phyloP scores from a whole-genome alignment of 2,797 vertebrate genomes.

The Sandelia bainsii region DNA sequence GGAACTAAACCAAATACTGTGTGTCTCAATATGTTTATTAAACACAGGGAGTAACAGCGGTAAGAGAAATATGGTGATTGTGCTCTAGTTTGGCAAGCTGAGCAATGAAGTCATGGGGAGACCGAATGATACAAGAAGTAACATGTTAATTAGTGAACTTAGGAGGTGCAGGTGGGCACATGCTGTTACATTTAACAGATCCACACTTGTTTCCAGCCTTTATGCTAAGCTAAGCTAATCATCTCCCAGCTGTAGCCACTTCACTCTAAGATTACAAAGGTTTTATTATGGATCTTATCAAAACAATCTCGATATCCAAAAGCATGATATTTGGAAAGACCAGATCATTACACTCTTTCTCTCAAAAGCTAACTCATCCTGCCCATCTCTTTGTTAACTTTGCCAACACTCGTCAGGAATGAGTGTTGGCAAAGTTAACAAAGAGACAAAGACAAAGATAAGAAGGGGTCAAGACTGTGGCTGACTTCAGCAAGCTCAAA shows the following conservation, averaged over 20 bases:
- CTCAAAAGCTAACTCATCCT: constrained; percentile 26
- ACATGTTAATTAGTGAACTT: neutral
- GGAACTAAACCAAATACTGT: constrained; percentile 1
- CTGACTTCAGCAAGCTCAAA: constrained; percentile 23
- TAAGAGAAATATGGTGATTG: constrained; percentile 3
- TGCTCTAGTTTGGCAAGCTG: neutral
- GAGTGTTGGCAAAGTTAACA: constrained; percentile 7
- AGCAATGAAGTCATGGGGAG: neutral
- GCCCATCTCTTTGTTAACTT: constrained; percentile 36
- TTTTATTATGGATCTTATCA: constrained; percentile 12
- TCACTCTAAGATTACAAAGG: neutral
- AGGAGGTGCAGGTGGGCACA: neutral
- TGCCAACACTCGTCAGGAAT: constrained; percentile 4
- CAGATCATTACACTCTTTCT: constrained; percentile 5
- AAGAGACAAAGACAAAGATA: no score
- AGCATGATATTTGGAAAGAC: neutral
- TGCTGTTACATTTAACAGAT: neutral
- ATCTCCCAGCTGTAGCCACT: neutral
- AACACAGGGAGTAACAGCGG: constrained; percentile 9
- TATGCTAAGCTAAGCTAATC: constrained; percentile 7
- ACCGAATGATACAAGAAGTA: neutral
- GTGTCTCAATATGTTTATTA: neutral
- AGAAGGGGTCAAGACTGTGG: constrained; percentile 18
- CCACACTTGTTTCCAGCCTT: neutral
- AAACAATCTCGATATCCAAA: constrained; percentile 10